Percentiles rank a stretch among this genome's conserved stretches.
These are phyloP conservation scores for Lysiphlebus fabarum DNA, from an alignment of 1,140 invertebrate genomes.

Conservation along the genomic window DNA sequence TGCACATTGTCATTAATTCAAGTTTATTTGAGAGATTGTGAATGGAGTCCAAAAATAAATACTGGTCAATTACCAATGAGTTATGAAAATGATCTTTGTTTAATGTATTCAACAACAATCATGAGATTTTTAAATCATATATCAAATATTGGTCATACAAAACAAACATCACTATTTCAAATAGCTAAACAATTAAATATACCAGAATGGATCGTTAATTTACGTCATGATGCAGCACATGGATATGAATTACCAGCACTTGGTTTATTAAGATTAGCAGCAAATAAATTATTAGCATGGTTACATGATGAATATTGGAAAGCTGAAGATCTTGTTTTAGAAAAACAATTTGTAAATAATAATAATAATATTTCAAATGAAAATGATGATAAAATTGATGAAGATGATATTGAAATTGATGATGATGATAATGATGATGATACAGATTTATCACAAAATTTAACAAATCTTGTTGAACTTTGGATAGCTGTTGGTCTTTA, in stretches of 20 bases:
- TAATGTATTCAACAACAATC: slow-evolving; percentile 62
- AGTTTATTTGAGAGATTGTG: slow-evolving; percentile 54
- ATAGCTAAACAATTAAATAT: slow-evolving; percentile 60
- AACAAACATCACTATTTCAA: slow-evolving; percentile 57
- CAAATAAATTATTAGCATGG: slow-evolving; percentile 59
- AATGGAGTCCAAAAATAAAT: slow-evolving; percentile 40
- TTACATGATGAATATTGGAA: slow-evolving; percentile 54
- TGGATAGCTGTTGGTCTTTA: slow-evolving; percentile 47
- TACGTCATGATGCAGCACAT: slow-evolving; percentile 67
- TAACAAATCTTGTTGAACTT: slow-evolving; percentile 42
- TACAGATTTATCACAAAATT: slow-evolving; percentile 28
- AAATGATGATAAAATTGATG: too few species aligned
- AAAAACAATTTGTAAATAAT: slow-evolving; percentile 28
- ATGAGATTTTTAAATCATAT: slow-evolving; percentile 66
- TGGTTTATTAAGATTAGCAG: slow-evolving; percentile 56
- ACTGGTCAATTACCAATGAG: slow-evolving; percentile 36
- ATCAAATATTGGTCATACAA: slow-evolving; percentile 54
- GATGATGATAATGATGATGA: slow-evolving; percentile 23
- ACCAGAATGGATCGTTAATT: slow-evolving; percentile 64
- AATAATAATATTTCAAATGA: too few species aligned
- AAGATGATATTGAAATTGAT: too few species aligned
- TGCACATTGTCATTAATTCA: slow-evolving; percentile 65
- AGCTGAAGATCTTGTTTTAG: slow-evolving; percentile 30
- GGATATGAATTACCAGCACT: slow-evolving; percentile 59
- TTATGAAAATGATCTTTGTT: slow-evolving; percentile 54